Evolutionary conservation across 2,797 vertebrate species (phyloP).

Genomic region (Chrysocyon brachyurus): DNA sequence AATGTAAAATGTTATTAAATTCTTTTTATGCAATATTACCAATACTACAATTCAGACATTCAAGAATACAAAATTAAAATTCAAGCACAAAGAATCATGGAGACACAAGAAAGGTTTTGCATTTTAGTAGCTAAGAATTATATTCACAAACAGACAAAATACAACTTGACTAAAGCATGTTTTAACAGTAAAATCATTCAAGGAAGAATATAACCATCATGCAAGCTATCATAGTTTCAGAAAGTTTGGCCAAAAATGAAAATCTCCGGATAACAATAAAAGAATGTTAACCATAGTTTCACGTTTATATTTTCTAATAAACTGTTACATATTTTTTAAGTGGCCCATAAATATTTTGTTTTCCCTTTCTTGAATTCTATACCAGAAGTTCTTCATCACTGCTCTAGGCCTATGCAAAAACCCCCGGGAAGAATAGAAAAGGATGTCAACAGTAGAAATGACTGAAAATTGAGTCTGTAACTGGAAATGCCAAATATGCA

Average conservation of each 20-base stretch:
- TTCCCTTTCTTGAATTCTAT: constrained; percentile 17
- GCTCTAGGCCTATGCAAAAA: neutral
- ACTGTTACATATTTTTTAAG: constrained; percentile 20
- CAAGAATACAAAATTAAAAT: constrained; percentile 58
- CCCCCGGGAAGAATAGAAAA: neutral
- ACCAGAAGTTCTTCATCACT: neutral
- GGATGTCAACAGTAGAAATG: neutral
- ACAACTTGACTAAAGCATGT: neutral
- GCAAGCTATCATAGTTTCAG: constrained; percentile 17
- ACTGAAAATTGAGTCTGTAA: neutral
- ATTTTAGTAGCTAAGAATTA: constrained; percentile 46
- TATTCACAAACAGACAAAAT: constrained; percentile 40
- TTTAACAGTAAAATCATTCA: constrained; percentile 29
- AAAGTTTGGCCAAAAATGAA: constrained; percentile 3
- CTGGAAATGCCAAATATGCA: neutral
- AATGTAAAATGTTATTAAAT: neutral
- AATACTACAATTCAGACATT: constrained; percentile 36
- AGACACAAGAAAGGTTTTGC: constrained; percentile 23
- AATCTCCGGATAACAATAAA: neutral
- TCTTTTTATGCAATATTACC: neutral
- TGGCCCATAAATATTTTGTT: neutral
- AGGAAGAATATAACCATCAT: neutral
- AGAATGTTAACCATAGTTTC: neutral
- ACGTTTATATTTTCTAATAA: constrained; percentile 28
- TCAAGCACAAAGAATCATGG: constrained; percentile 32